Evolutionary conservation across 1,140 invertebrate genomes (phyloP), one percentile per base, ranked within the genome.

Genomic region (Drosophila equinoxialis): DNA sequence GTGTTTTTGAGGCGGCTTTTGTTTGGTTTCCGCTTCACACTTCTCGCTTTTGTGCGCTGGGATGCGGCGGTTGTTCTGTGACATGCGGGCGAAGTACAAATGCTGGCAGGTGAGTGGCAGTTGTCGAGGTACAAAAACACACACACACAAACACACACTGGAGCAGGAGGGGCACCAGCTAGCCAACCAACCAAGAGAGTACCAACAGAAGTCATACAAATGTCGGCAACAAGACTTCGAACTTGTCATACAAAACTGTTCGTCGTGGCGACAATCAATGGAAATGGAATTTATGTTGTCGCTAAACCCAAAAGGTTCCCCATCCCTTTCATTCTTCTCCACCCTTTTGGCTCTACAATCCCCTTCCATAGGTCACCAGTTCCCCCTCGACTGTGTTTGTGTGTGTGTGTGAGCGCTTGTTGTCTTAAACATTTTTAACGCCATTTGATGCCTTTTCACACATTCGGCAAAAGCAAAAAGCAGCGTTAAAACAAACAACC

Each of bases 361-460:
- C 23, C 23, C 3, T 26, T 26, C 23, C 23, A 26, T 26, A 26
- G 23, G 23, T 26, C 23, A 26, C 23, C 23, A 26, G 23, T 8
- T 37, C 35, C 10, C 35, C 11, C 6, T 14, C 4, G 3, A 26
- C 23, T 42, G 37, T 42, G 37, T 61, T 11, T 62, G 60, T 48
- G 33, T 65, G 45, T 55, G 42, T 62, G 26, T 60, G 58, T 39
- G 14, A 17, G 13, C 6, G 6, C 48, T 68, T 71, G 48, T 62
- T 87, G 77, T 86, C 84, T 87, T 87, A 87, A 87, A 73, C 77
- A 80, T 87, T 87, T 87, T 87, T 87, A 87, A 87, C 84, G 84
- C 84, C 84, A 87, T 89, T 87, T 87, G 84, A 87, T 87, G 84
- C 84, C 84, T 87, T 87, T 87, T 87, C 84, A 87, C 84, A 87